Evolutionary conservation across 2,113 vertebrate species (phyloP), one percentile per base, ranked within the genome.

Genomic region (Aldabrachelys gigantea): DNA sequence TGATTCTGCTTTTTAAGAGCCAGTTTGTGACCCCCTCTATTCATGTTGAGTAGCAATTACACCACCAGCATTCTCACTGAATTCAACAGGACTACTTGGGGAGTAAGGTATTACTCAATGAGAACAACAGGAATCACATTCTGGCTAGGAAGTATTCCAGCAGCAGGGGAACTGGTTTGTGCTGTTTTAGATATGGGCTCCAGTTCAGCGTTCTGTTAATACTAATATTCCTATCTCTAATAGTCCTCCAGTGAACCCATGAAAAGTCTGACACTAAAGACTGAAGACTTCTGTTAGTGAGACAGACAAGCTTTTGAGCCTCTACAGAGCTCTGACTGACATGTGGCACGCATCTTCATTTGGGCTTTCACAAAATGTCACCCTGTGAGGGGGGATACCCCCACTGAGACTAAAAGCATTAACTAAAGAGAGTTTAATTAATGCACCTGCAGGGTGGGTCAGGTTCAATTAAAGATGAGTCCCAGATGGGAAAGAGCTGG

Each of bases 1-100:
- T 6, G n/a, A 6, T 84, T 72, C 44, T 53, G 44, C 38, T 91
- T 13, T 53, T 57, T 52, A 76, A 90, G 75, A 52, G 80, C 72
- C 72, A 88, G 62, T 72, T 0, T 27, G 12, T 0, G 0, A 80
- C 21, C 49, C 29, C 29, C 72, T 14, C 11, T 69, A 69, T 14
- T 76, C 72, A 76, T 25, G 41, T 6, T 76, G 72, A 76, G 21
- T 25, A 76, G 72, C 41, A 76, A 41, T 14, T 27, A 76, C 5
- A 44, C 41, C 41, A 24, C 38, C 6, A 76, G 22, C 69, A 75
- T 24, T 75, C 69, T 85, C 44, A 62, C 2, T 59, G 38, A 29
- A 78, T 89, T 62, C 25, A 76, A 62, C 7, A 17, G 31, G 3
- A 11, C 52, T 65, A 91, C 19, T 12, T n/a, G 16, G 50, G 50